Evolutionary conservation across 1,140 invertebrate species (phyloP), one percentile per base, ranked within the genome.

Genomic region (Drosophila suzukii): DNA sequence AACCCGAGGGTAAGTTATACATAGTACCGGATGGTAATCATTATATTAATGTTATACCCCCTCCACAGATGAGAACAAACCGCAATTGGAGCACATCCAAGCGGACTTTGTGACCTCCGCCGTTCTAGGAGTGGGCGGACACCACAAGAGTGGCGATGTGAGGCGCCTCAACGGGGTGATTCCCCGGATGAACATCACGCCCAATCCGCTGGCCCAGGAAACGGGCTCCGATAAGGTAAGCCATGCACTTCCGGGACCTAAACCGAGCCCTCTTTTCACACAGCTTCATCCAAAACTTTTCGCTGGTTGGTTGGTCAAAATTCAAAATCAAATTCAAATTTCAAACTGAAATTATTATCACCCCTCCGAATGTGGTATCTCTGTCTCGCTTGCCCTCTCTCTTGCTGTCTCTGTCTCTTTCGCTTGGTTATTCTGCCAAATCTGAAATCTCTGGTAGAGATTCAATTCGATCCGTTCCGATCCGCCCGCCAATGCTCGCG

Each of bases 181-280:
- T 53, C 92, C 94, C 34, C 93, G 94, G 74, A 95, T 96, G 78
- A 96, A 95, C 66, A 96, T 96, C 70, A 95, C 95, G 0, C 94
- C 94, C 13, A 96, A 96, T 93, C 95, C 95, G 20, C 85, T 96
- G 41, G 95, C 95, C 12, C 94, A 95, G 68, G 93, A 92, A 44
- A 53, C 84, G 17, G 39, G 50, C 11, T 84, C 89, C n/a, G 91
- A 92, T 30, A 92, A 92, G 91, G 91, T 92, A 73, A 80, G 84
- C 53, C 10, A 4, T 6, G 1, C 10, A 51, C 49, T 51, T 51
- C n/a, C 20, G 7, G 11, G 15, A 32, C 27, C 15, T 11, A 51
- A 32, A 7, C 24, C 36, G 13, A 38, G 20, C 32, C 15, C 65
- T 59, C 57, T 56, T 51, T 71, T 55, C 54, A 60, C 50, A 67